Percentiles rank a stretch among this genome's conserved stretches.
Conservation (phyloP, 1,140 invertebrate species). For the Mycetomoellerius zeteki region DNA sequence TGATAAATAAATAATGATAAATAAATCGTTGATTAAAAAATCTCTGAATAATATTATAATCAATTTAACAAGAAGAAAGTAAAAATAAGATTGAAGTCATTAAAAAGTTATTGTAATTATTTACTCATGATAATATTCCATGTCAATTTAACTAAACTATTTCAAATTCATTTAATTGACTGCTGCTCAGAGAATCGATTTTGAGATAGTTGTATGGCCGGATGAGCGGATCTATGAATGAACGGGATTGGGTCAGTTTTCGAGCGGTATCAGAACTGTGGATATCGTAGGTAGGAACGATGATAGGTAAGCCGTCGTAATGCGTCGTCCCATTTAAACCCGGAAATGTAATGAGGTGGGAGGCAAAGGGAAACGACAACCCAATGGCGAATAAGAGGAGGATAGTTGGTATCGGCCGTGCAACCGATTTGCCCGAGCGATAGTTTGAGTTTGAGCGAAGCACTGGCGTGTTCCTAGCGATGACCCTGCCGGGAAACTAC, state of each 20-base stretch:
- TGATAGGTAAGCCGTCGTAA: conserved; percentile 79
- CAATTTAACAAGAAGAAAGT: too few relatives aligned
- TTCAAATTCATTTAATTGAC: conserved; percentile 64
- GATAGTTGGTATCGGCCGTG: conserved; percentile 41
- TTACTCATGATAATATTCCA: not conserved
- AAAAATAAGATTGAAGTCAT: not conserved
- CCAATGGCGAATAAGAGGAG: conserved; percentile 41
- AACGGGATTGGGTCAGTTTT: conserved; percentile 70
- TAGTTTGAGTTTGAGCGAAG: conserved; percentile 71
- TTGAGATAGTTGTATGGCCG: conserved; percentile 61
- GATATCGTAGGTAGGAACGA: conserved; percentile 70
- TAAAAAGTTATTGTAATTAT: not conserved
- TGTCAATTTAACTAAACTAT: conserved; percentile 67
- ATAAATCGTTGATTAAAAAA: conserved; percentile 14
- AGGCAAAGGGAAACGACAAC: conserved; percentile 22
- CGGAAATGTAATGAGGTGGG: conserved; percentile 79
- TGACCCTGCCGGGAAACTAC: conserved; percentile 69
- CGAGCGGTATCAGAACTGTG: conserved; percentile 68
- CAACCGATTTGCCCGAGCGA: conserved; percentile 68
- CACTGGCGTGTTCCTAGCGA: conserved; percentile 61
- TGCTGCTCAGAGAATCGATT: conserved; percentile 66
- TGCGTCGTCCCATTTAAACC: conserved; percentile 79
- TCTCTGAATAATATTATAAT: not conserved
- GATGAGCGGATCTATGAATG: conserved; percentile 49
- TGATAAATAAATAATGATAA: not conserved